Evolutionary conservation across 2,113 vertebrate species (phyloP).

Genomic region (Leptosomus discolor): DNA sequence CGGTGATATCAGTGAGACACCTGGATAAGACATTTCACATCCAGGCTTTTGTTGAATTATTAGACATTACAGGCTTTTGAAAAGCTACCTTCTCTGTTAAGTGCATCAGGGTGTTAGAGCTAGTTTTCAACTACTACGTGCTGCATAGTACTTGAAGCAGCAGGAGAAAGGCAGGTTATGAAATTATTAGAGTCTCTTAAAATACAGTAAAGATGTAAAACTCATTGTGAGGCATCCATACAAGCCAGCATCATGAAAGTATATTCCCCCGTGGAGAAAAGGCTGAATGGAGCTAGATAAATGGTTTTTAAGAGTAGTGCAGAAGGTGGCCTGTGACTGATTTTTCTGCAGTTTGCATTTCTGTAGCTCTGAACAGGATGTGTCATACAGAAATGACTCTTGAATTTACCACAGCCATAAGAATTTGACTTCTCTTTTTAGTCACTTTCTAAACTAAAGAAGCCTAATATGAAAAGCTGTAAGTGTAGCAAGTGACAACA

Average conservation of each 20-base stretch:
- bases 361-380: constrained; percentile 6
- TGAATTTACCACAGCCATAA: not conserved
- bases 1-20: not conserved
- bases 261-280: not conserved
- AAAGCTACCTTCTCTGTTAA: not conserved
- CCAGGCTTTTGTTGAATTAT: not conserved
- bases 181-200: not conserved
- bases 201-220: not conserved
- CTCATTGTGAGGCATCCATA: not conserved
- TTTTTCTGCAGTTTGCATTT: not conserved
- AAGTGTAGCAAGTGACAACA: not conserved
- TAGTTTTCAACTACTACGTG: not conserved
- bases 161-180: not conserved
- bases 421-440: constrained; percentile 15
- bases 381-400: not conserved
- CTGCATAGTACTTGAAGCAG: not conserved
- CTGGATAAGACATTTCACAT: not conserved
- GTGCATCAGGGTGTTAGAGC: not conserved
- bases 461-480: not conserved
- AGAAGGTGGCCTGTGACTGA: not conserved
- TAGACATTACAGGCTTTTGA: not conserved
- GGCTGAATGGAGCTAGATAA: not conserved
- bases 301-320: not conserved
- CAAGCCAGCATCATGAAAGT: not conserved
- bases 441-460: not conserved